These are phyloP conservation scores for Mystacides longicornis DNA, from an alignment of 2,888 invertebrate genomes.

Conservation along the genomic window DNA sequence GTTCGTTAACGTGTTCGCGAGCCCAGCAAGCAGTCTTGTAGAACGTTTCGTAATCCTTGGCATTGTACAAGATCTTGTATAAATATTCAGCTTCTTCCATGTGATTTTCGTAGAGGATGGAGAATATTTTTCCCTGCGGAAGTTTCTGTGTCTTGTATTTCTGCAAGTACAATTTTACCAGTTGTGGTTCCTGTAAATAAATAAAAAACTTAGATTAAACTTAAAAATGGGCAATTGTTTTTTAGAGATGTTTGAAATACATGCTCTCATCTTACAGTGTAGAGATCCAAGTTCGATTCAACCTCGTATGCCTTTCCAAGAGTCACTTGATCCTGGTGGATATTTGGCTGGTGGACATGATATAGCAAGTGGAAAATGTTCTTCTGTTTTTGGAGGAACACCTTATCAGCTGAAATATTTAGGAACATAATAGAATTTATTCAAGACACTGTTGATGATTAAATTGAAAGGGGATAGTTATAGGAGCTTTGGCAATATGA, in stretches of 20 bases:
- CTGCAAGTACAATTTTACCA: slow-evolving; percentile 47
- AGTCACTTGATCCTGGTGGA: slow-evolving; percentile 42
- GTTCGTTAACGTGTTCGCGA: slow-evolving; percentile 60
- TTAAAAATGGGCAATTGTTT: neutral
- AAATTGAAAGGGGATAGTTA: too few relatives aligned
- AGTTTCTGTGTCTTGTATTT: slow-evolving; percentile 48
- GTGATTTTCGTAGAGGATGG: slow-evolving; percentile 47
- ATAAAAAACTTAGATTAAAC: slow-evolving; percentile 3
- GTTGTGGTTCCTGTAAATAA: slow-evolving; percentile 43
- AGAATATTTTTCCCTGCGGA: slow-evolving; percentile 53
- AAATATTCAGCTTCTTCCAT: slow-evolving; percentile 55
- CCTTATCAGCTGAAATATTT: slow-evolving; percentile 47
- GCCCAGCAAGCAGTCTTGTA: slow-evolving; percentile 61
- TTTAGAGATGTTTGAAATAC: too few relatives aligned
- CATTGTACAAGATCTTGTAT: slow-evolving; percentile 59
- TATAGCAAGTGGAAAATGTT: slow-evolving; percentile 47
- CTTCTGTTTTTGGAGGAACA: slow-evolving; percentile 43
- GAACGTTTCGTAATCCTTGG: slow-evolving; percentile 65
- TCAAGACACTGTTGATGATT: too few relatives aligned
- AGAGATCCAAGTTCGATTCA: slow-evolving; percentile 30
- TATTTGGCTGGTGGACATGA: slow-evolving; percentile 54
- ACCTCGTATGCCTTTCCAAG: slow-evolving; percentile 47
- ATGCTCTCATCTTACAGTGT: slow-evolving; percentile 29
- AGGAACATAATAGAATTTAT: too few relatives aligned
- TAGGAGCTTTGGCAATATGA: too few relatives aligned